Base-by-base conservation (phyloP, 2,888 invertebrate species). In the Acrocyrtus sp. region DNA sequence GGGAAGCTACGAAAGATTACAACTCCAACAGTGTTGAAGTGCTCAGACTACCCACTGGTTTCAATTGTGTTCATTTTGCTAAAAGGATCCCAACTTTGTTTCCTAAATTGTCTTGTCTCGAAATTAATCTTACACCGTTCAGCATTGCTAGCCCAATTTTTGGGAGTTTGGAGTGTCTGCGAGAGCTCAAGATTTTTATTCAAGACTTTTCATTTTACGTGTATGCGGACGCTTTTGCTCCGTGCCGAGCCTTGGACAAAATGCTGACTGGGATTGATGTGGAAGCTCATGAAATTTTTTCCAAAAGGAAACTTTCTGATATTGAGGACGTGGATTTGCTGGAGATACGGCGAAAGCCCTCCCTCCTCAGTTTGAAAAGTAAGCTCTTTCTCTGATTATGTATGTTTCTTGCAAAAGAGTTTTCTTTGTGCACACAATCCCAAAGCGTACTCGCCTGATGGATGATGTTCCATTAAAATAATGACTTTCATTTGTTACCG, bases 221-320 rank as follows among this genome's bases (percentile, higher is more conserved):
- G 4, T 69, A 69, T 45, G 53, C 69, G 12, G 69, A 69, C 34
- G 61, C 61, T 3, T 56, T 69, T 48, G 69, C 69, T 17, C 69
- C 69, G 4, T 69, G 69, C 45, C 53, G 69, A 19, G 69, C 69
- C 8, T 21, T 69, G 12, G 69, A 69, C 48, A 69, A 69, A 45
- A 69, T 69, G 69, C 48, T 69, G 24, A 69, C 69, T n/a, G 69
- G 69, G 17, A 48, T 69, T 61, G 69, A 69, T 69, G 61, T 69
- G 39, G 69, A 69, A 24, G 41, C 21, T 26, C 61, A 69, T 56
- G 69, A 69, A 39, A 41, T 69, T 24, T 69, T 69, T 21, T 69
- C 69, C 1, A 61, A 56, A 17, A 69, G 62, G 34, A 69, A 69
- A 19, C 43, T 69, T 1, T 29, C 56, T 1, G 69, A 69, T 47